Evolutionary conservation across 2,888 invertebrate genomes (phyloP), one percentile per base, ranked within the genome.

Genomic region (Stictocephala bisonia): DNA sequence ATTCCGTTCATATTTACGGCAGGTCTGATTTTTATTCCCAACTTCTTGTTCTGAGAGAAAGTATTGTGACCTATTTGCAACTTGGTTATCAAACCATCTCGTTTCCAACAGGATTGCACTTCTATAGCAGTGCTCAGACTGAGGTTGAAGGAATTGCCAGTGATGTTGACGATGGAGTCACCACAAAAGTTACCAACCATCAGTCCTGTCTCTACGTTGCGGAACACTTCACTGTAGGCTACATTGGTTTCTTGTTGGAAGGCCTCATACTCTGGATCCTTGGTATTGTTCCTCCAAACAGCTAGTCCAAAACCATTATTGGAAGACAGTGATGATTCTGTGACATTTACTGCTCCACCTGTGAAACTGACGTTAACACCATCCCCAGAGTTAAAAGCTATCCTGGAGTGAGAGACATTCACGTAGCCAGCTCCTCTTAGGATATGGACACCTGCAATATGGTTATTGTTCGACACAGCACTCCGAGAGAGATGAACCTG

Each of bases 371-470:
- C 91, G 83, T 99, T 99, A 9, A 99, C 88, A 0, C 99, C 99
- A 81, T 96, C 96, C 0, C 96, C 97, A 81, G 91, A 89, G 83
- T 99, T 99, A 79, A 94, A 93, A 18, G 93, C 92, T 78, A 99
- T 92, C 80, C 91, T 88, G 77, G 96, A 95, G 79, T 93, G 91
- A 20, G 98, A 97, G 2, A 99, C 88, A 83, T 98, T 97, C 0
- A 99, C 89, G 83, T 98, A 97, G 0, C 96, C 96, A 0, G 94
- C 96, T 1, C 99, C 99, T 79, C 90, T 93, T 0, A 92, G 88
- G 1, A 99, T 90, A 81, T 97, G 94, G 2, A 99, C 87, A 6
- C 98, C 64, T 1, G 96, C 96, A 0, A 94, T 91, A 82, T 97
- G 93, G 75, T 92, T 91, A 82, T 97, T 97, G 80, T 93, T 92